Conservation (phyloP, 2,797 vertebrate genomes). For the Danio albolineatus region DNA sequence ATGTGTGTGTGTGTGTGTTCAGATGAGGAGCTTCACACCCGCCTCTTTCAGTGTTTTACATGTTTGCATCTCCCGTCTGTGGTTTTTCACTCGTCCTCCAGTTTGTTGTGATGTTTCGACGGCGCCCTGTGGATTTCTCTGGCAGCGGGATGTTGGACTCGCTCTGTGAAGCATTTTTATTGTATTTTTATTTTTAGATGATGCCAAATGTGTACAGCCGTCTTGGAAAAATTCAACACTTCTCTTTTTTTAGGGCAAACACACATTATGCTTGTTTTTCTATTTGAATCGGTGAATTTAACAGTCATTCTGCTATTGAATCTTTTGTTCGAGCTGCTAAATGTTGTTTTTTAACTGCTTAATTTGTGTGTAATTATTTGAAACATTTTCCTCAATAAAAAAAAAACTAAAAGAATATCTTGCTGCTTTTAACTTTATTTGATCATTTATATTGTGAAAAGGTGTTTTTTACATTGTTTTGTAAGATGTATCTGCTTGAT, state of each 20-base stretch:
- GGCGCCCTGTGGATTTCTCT: constrained; percentile 68
- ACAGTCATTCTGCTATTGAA: constrained; percentile 72
- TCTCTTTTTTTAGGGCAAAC: constrained; percentile 71
- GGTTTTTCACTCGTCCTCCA: constrained; percentile 55
- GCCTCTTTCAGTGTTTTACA: constrained; percentile 47
- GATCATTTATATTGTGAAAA: too few species aligned
- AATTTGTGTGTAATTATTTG: constrained; percentile 66
- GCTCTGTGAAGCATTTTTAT: constrained; percentile 62
- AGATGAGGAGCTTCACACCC: not conserved
- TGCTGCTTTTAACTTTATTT: too few species aligned
- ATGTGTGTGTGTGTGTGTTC: not conserved
- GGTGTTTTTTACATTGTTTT: too few species aligned
- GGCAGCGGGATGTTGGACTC: constrained; percentile 65
- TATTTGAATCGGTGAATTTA: constrained; percentile 73
- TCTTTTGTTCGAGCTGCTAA: constrained; percentile 79
- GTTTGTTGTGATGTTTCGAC: constrained; percentile 60
- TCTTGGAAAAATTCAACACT: constrained; percentile 43
- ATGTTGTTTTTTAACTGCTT: constrained; percentile 74
- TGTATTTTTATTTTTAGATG: not conserved
- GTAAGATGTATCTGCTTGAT: constrained; percentile 63
- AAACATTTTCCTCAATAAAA: constrained; percentile 80
- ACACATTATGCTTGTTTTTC: constrained; percentile 76
- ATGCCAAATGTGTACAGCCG: constrained; percentile 31
- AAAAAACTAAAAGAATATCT: constrained; percentile 52
- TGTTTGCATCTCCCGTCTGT: constrained; percentile 54